Evolutionary conservation across 2,888 invertebrate genomes (phyloP).

Genomic region (Coleophora deauratella): DNA sequence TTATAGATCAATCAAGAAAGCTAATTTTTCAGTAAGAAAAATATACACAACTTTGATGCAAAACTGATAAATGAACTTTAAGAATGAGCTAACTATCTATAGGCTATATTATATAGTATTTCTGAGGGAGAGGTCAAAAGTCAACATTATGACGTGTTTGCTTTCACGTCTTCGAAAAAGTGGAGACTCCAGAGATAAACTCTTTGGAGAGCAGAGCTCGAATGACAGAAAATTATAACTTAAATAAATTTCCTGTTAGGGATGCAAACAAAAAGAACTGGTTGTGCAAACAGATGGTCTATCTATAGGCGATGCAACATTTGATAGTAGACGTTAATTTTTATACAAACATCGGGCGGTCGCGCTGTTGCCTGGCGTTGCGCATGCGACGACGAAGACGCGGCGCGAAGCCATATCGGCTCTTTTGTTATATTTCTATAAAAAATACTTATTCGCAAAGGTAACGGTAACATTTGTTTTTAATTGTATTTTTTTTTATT

Average conservation of each 20-base stretch:
- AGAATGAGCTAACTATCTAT: no score
- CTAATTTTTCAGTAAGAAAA: no score
- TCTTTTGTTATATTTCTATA: not conserved
- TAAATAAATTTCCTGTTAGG: conserved; percentile 71
- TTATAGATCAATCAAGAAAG: no score
- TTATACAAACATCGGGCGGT: conserved; percentile 33
- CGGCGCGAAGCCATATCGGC: not conserved
- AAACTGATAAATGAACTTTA: no score
- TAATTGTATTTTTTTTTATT: no score
- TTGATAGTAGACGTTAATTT: conserved; percentile 66
- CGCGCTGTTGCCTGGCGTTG: conserved; percentile 5
- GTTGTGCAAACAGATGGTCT: conserved; percentile 52
- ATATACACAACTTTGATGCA: no score
- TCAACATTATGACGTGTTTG: conserved; percentile 42
- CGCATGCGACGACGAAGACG: conserved; percentile 1
- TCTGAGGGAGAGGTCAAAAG: conserved; percentile 31
- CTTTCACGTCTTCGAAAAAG: conserved; percentile 25
- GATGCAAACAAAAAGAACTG: conserved; percentile 60
- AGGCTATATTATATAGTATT: not conserved
- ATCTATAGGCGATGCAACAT: conserved; percentile 58
- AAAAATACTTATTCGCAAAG: no score
- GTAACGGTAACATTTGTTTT: no score
- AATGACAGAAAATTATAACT: conserved; percentile 70
- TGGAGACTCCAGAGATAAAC: conserved; percentile 36
- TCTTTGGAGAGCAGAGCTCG: conserved; percentile 41